Evolutionary conservation across 2,888 invertebrate species (phyloP).

Genomic region (Hypsopygia costalis): DNA sequence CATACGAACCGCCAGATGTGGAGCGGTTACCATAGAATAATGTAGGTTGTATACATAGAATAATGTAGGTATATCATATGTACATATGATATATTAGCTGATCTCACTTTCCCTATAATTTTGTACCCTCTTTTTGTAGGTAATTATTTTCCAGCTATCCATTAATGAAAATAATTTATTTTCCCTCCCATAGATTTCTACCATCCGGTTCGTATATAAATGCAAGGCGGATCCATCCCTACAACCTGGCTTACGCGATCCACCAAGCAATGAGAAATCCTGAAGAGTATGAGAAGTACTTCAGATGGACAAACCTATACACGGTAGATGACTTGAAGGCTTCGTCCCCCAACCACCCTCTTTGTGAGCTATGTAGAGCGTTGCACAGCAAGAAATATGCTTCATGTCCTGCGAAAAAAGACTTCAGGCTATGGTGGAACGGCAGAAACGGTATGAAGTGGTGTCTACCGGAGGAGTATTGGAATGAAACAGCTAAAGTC

Average conservation of each 20-base stretch:
- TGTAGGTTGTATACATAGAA: no score
- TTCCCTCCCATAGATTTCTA: slow-evolving; percentile 39
- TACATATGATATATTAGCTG: no score
- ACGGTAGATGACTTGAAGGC: slow-evolving; percentile 21
- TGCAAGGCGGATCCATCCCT: slow-evolving; percentile 16
- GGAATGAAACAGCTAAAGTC: slow-evolving; percentile 29
- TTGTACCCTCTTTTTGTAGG: no score
- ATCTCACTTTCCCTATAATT: no score
- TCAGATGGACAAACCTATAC: slow-evolving; percentile 54
- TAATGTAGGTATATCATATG: no score
- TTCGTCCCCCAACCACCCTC: slow-evolving; percentile 7
- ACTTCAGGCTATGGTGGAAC: slow-evolving; percentile 54
- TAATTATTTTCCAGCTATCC: no score
- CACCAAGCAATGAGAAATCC: slow-evolving; percentile 29
- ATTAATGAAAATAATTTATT: background rate
- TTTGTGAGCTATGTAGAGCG: no score
- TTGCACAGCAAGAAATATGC: no score
- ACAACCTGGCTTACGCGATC: slow-evolving; percentile 44
- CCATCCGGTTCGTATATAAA: slow-evolving; percentile 17
- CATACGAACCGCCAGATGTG: no score
- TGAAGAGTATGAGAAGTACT: slow-evolving; percentile 35
- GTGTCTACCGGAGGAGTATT: slow-evolving; percentile 35
- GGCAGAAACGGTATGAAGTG: slow-evolving; percentile 37
- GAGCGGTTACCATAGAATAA: no score
- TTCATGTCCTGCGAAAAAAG: slow-evolving; percentile 20